A percentile compares a stretch with the other conserved stretches of the same genome.
These are phyloP conservation scores for Heliothis peltigera DNA, from an alignment of 2,888 invertebrate species.

Conservation along the genomic window DNA sequence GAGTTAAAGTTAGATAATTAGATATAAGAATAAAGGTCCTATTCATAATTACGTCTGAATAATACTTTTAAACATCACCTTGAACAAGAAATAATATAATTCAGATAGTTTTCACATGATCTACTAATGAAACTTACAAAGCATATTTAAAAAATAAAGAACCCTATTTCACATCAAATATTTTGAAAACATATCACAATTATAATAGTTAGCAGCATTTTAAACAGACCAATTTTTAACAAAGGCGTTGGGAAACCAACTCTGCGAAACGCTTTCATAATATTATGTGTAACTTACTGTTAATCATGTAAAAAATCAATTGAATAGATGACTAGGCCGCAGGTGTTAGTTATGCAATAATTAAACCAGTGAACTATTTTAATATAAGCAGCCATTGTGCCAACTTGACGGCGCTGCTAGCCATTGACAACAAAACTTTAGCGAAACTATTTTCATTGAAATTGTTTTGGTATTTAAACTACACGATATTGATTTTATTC, in stretches of 20 bases:
- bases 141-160: slow-evolving; percentile 35
- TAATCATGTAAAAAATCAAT: slow-evolving; percentile 63
- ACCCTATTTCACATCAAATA: slow-evolving; percentile 39
- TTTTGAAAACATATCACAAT: slow-evolving; percentile 55
- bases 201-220: slow-evolving; percentile 44
- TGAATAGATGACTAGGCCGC: slow-evolving; percentile 68
- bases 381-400: slow-evolving; percentile 80
- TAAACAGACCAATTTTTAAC: slow-evolving; percentile 61
- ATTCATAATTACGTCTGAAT: neutral
- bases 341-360: slow-evolving; percentile 73
- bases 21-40: neutral
- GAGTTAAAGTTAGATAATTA: neutral
- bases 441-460: slow-evolving; percentile 82
- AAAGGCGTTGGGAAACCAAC: slow-evolving; percentile 60
- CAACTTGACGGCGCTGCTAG: slow-evolving; percentile 56
- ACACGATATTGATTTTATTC: slow-evolving; percentile 66
- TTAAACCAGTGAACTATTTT: slow-evolving; percentile 75
- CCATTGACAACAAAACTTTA: slow-evolving; percentile 71
- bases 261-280: slow-evolving; percentile 57
- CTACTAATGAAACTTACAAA: slow-evolving; percentile 38
- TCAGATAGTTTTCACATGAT: neutral
- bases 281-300: slow-evolving; percentile 62
- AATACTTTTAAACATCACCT: neutral
- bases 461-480: slow-evolving; percentile 77
- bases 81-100: neutral